phyloP scores from a whole-genome alignment of 2,888 invertebrate species.

The Pomacea canaliculata region DNA sequence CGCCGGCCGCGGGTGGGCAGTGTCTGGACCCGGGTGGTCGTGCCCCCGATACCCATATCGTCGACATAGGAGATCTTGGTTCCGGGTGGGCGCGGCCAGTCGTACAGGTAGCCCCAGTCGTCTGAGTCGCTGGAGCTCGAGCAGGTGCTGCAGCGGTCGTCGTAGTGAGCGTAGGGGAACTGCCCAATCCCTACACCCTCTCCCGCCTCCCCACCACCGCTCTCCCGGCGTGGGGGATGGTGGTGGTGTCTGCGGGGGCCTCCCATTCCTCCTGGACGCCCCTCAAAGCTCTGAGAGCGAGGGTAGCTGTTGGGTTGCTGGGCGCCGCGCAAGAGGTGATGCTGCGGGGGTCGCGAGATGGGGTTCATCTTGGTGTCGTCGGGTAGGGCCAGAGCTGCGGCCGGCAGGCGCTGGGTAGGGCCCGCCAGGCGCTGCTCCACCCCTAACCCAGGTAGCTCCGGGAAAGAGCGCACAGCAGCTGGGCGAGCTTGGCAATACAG shows the following conservation, averaged over 20 bases:
- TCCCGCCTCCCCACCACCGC: neutral
- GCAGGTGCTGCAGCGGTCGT: conserved; percentile 89
- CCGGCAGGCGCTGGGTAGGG: conserved; percentile 1
- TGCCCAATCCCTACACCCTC: neutral
- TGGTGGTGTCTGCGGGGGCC: conserved; percentile 33
- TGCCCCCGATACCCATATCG: conserved; percentile 74
- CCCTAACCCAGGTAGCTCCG: conserved; percentile 47
- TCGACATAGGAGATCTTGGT: conserved; percentile 89
- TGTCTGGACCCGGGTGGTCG: conserved; percentile 11
- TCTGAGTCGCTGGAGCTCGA: conserved; percentile 80
- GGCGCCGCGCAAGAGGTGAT: conserved; percentile 12
- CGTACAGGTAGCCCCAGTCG: conserved; percentile 79
- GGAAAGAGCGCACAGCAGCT: conserved; percentile 44
- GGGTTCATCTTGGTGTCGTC: conserved; percentile 63
- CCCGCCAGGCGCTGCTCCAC: conserved; percentile 3
- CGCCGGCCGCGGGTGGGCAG: conserved; percentile 24
- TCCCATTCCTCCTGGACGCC: conserved; percentile 42
- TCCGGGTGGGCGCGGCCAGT: conserved; percentile 85
- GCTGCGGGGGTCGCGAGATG: conserved; percentile 58
- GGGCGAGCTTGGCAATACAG: conserved; percentile 34
- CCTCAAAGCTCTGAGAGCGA: conserved; percentile 61
- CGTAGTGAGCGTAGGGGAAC: conserved; percentile 38
- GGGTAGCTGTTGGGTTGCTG: conserved; percentile 44
- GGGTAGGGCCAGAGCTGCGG: conserved; percentile 37
- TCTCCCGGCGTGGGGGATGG: conserved; percentile 8